These are phyloP conservation scores for Notiomystis cincta DNA, from an alignment of 2,113 vertebrate species.

Conservation along the genomic window DNA sequence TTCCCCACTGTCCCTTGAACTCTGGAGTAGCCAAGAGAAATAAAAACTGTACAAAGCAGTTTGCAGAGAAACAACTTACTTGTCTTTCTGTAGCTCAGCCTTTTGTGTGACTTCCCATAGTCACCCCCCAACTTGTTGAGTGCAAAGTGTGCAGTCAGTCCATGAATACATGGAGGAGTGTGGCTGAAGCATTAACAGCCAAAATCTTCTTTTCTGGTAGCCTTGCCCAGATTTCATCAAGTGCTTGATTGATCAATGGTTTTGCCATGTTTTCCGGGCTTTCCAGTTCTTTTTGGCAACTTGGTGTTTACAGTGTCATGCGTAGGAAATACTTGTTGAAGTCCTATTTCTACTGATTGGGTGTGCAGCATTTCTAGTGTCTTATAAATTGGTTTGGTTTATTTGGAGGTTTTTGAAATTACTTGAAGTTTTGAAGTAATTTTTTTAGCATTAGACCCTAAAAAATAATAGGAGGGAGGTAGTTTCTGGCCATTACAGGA, in stretches of 20 bases:
- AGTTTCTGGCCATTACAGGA: neutral
- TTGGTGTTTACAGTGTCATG: fast-evolving
- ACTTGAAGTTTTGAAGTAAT: neutral
- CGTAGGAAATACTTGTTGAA: neutral
- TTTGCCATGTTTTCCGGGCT: neutral
- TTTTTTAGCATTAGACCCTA: neutral
- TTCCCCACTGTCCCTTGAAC: neutral
- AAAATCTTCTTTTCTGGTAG: neutral
- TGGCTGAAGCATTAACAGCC: neutral
- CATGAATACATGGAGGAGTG: neutral
- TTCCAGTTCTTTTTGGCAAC: neutral
- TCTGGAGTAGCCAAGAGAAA: neutral
- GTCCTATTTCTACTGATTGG: neutral
- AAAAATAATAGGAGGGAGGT: neutral
- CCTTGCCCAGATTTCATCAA: neutral
- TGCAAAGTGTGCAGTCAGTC: neutral
- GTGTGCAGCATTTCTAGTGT: neutral
- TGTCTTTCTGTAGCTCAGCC: neutral
- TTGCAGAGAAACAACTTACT: neutral
- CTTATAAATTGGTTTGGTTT: neutral
- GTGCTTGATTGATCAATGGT: neutral
- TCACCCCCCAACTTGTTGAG: neutral
- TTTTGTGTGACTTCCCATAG: neutral
- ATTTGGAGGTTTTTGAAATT: neutral
- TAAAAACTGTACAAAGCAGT: neutral